Evolutionary conservation across 1,140 invertebrate genomes (phyloP), one percentile per base, ranked within the genome.

Genomic region (Macrosteles quadrilineatus): DNA sequence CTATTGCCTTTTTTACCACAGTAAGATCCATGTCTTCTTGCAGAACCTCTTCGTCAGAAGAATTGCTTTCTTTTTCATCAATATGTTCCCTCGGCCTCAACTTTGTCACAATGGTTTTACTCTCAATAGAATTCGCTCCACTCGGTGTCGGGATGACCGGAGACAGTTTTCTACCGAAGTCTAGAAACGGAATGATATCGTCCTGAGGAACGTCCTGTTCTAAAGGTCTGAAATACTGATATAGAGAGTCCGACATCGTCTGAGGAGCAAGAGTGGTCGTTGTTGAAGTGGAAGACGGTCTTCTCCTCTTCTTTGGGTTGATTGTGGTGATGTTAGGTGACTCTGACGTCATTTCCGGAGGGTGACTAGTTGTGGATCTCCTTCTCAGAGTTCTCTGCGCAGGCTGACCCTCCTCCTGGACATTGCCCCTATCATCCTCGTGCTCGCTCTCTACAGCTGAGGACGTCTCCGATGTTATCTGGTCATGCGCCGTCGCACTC

Each of bases 21-120:
- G 63, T 69, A 11, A 75, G 70, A 63, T 75, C 74, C 74, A 75
- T 75, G 27, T 75, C 72, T 45, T 75, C 74, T 62, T 74, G 68
- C 17, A 69, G 57, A 2, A 64, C 45, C 12, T 74, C 73, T 9
- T 74, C 69, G 27, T 72, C 69, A 4, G 57, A 23, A 9, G 40
- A 21, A n/a, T 23, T 25, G 17, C 19, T 43, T n/a, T 59, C 57
- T 4, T 47, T 36, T 27, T 47, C 23, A n/a, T 43, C 53, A 6
- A 12, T 31, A 23, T 3, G 64, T 12, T 17, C 32, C 32, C 6
- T 55, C 32, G n/a, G n/a, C 29, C 12, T 21, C 19, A 17, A n/a
- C 23, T 59, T 66, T 25, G 43, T 40, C 1, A 69, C 64, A 2
- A 67, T 72, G 12, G 73, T 74, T 9, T 69, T 73, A 9, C 59